phyloP scores from a whole-genome alignment of 2,888 invertebrate genomes.

The Spicauda simplicius region DNA sequence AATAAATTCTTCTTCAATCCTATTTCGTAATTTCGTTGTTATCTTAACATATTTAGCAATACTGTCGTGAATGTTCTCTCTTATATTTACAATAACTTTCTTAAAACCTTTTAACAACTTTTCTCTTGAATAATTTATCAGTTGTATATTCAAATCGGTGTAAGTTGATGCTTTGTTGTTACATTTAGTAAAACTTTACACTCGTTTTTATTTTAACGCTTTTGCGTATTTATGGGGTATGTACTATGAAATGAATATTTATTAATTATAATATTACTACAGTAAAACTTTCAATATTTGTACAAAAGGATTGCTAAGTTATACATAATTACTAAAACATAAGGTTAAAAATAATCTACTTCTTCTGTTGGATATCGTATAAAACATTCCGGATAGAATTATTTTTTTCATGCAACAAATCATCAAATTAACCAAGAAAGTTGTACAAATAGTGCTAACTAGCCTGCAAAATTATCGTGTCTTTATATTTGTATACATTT shows the following conservation, averaged over 20 bases:
- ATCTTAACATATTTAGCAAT: slow-evolving; percentile 26
- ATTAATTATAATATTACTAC: too few relatives aligned
- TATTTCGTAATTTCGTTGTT: slow-evolving; percentile 36
- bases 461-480: slow-evolving; percentile 48
- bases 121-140: slow-evolving; percentile 24
- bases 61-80: slow-evolving; percentile 22
- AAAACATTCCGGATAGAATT: too few relatives aligned
- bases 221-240: too few relatives aligned
- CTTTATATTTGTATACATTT: slow-evolving; percentile 56
- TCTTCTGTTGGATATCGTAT: too few relatives aligned
- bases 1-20: slow-evolving; percentile 40
- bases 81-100: slow-evolving; percentile 24
- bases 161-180: slow-evolving; percentile 10
- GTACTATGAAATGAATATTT: too few relatives aligned
- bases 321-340: too few relatives aligned
- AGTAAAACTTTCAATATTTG: too few relatives aligned
- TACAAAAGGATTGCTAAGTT: too few relatives aligned
- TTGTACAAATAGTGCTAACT: slow-evolving; percentile 76
- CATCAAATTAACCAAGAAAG: slow-evolving; percentile 37
- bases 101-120: slow-evolving; percentile 35
- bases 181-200: too few relatives aligned
- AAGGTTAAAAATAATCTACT: too few relatives aligned
- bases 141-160: slow-evolving; percentile 7
- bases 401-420: slow-evolving; percentile 22
- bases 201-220: too few relatives aligned